Conservation (phyloP, 2,797 vertebrate genomes). For the Choloepus didactylus region DNA sequence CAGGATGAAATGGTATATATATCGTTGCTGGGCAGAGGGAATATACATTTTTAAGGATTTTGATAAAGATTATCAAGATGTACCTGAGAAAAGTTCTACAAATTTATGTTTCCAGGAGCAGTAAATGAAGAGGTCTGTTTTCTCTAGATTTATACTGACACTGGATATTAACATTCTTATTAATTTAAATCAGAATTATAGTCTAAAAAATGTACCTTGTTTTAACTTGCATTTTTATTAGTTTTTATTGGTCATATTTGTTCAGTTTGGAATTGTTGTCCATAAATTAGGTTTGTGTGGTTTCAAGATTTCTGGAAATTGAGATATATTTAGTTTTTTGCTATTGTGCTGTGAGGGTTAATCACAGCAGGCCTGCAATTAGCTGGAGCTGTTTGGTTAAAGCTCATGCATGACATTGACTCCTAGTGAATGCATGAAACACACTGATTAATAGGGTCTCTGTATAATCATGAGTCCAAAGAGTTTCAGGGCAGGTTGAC, state of each 20-base stretch:
- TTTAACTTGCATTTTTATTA: constrained; percentile 67
- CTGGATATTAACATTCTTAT: constrained; percentile 2
- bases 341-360: neutral
- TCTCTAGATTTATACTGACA: neutral
- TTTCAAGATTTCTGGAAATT: constrained; percentile 18
- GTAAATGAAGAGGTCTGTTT: neutral
- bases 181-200: constrained; percentile 61
- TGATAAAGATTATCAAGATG: constrained; percentile 42
- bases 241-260: constrained; percentile 47
- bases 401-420: constrained; percentile 44
- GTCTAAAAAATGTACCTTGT: neutral
- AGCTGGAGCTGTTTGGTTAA: constrained; percentile 39
- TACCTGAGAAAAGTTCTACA: constrained; percentile 30
- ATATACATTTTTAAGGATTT: constrained; percentile 44
- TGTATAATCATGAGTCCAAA: neutral
- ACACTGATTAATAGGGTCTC: constrained; percentile 42
- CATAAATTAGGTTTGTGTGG: constrained; percentile 2
- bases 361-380: constrained; percentile 36
- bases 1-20: constrained; percentile 52
- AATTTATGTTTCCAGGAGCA: constrained; percentile 39
- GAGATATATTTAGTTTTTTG: neutral
- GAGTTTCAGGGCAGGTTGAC: constrained; percentile 53
- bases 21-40: constrained; percentile 26
- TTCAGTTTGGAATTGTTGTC: constrained; percentile 16
- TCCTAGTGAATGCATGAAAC: constrained; percentile 53